Percentiles rank a stretch among this genome's conserved stretches.
These are phyloP conservation scores for Prochilodus magdalenae DNA, from an alignment of 2,113 vertebrate genomes.

Conservation along the genomic window DNA sequence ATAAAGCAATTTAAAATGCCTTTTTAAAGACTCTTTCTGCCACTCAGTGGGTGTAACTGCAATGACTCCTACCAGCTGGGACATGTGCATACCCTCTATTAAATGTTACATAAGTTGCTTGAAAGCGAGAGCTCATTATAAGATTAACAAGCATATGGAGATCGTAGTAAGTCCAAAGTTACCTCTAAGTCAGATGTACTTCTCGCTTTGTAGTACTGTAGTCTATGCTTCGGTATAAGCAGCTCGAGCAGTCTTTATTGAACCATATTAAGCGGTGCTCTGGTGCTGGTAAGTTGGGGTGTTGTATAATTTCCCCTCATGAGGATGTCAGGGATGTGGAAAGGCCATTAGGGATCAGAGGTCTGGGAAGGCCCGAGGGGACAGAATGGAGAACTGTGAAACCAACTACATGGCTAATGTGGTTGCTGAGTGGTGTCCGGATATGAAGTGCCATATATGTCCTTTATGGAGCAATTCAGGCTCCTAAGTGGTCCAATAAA, in stretches of 20 bases:
- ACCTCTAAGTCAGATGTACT: not conserved
- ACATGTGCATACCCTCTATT: not conserved
- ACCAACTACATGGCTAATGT: not conserved
- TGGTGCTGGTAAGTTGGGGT: not conserved
- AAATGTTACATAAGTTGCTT: not conserved
- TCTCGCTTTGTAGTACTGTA: not conserved
- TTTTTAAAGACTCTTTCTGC: no score
- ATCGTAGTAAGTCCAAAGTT: not conserved
- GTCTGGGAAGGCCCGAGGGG: not conserved
- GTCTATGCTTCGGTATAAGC: not conserved
- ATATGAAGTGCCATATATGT: conserved; percentile 5
- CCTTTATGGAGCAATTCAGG: conserved; percentile 8
- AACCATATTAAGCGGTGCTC: not conserved
- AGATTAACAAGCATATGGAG: not conserved
- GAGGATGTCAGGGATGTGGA: conserved; percentile 1
- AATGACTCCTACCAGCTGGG: no score
- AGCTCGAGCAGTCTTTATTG: not conserved
- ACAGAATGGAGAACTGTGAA: not conserved
- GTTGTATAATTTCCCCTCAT: not conserved
- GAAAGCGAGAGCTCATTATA: not conserved
- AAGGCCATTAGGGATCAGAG: conserved; percentile 1
- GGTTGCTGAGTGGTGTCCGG: not conserved
- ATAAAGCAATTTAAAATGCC: no score
- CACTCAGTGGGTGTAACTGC: no score
- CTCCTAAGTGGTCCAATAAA: not conserved